These are phyloP conservation scores for Thalassophryne amazonica DNA, from an alignment of 2,797 vertebrate genomes.

Conservation along the genomic window DNA sequence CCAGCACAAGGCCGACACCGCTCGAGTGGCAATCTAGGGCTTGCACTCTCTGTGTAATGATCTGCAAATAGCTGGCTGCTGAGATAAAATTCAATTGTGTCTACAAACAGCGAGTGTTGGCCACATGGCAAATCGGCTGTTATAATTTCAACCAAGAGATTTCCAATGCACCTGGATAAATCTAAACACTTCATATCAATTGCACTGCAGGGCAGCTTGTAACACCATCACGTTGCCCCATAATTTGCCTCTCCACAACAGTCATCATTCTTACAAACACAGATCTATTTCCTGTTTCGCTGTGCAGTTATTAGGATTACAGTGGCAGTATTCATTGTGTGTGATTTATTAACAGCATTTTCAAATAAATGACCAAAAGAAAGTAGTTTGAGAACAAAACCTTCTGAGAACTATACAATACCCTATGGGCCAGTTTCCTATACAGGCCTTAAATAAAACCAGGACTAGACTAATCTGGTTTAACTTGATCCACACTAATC, in stretches of 20 bases:
- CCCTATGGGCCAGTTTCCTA: too few species aligned
- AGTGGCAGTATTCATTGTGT: too few species aligned
- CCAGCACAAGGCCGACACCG: constrained; percentile 41
- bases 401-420: too few species aligned
- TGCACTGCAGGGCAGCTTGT: constrained; percentile 39
- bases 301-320: too few species aligned
- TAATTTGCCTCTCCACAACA: constrained; percentile 1
- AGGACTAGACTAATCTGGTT: too few species aligned
- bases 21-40: constrained; percentile 59
- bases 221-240: constrained; percentile 31
- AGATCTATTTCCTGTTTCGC: too few species aligned
- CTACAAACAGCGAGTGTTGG: constrained; percentile 47
- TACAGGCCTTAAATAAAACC: too few species aligned
- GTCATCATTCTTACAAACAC: too few species aligned
- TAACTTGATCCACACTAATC: too few species aligned
- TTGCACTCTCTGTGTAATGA: constrained; percentile 63
- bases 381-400: too few species aligned
- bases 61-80: constrained; percentile 75
- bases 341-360: too few species aligned
- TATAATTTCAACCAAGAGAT: constrained; percentile 54
- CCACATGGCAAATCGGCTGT: constrained; percentile 61
- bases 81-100: constrained; percentile 73
- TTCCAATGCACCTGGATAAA: constrained; percentile 51
- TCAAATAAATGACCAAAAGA: too few species aligned
- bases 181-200: constrained; percentile 56